Percentiles rank a stretch among this genome's conserved stretches.
These are phyloP conservation scores for Centruroides vittatus DNA, from an alignment of 1,140 invertebrate genomes.

Conservation along the genomic window DNA sequence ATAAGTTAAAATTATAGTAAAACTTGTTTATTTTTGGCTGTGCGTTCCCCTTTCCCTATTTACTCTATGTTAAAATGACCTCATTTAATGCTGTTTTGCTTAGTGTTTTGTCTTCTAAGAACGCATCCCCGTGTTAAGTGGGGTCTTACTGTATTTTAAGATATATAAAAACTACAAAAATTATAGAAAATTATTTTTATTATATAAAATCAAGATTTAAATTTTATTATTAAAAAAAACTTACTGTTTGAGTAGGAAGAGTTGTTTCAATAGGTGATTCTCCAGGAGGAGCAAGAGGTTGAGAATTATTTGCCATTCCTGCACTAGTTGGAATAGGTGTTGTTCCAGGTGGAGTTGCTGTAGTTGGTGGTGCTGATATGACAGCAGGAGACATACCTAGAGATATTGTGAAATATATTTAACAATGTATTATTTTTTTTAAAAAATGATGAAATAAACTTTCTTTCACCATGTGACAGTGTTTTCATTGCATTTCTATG, in stretches of 20 bases:
- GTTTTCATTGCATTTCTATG: background rate
- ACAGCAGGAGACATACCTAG: background rate
- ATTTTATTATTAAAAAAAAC: background rate
- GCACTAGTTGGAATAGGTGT: background rate
- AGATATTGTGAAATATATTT: background rate
- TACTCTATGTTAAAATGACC: too few species aligned
- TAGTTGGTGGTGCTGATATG: conserved; percentile 1
- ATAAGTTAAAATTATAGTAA: too few species aligned
- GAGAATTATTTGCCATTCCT: too few species aligned
- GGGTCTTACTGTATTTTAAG: too few species aligned
- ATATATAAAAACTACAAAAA: too few species aligned
- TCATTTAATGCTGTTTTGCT: too few species aligned
- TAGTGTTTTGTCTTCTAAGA: too few species aligned
- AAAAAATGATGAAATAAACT: background rate
- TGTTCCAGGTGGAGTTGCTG: conserved; percentile 11
- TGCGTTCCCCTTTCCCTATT: too few species aligned
- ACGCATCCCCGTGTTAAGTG: too few species aligned
- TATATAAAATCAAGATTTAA: background rate
- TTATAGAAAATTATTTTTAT: background rate
- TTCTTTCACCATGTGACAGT: background rate
- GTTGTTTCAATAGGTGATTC: background rate
- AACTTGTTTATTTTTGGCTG: too few species aligned
- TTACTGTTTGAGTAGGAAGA: conserved; percentile 6
- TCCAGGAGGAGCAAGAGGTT: conserved; percentile 3
- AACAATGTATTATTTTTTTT: background rate